These are phyloP conservation scores for Drosophila santomea DNA, from an alignment of 1,140 invertebrate species.

Conservation along the genomic window DNA sequence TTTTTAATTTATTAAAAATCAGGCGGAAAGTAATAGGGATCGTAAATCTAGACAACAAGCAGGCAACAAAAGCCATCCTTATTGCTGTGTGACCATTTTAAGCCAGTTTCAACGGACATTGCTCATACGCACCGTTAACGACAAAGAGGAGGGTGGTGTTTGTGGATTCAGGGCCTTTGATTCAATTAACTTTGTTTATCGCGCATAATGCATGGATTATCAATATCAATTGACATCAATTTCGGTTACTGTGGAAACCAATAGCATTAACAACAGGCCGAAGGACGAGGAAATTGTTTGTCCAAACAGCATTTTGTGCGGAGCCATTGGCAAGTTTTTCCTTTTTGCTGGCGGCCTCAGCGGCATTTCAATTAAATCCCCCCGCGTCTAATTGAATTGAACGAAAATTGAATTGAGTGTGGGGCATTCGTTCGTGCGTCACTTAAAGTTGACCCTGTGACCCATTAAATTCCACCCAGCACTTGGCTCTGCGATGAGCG, in stretches of 20 bases:
- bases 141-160: neutral
- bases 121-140: slow-evolving; percentile 44
- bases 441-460: slow-evolving; percentile 56
- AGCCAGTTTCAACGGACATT: slow-evolving; percentile 23
- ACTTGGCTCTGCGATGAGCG: slow-evolving; percentile 7
- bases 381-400: slow-evolving; percentile 56
- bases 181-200: slow-evolving; percentile 68
- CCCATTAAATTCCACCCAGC: slow-evolving; percentile 44
- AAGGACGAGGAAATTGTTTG: slow-evolving; percentile 21
- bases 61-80: too few species aligned
- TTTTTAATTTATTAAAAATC: neutral
- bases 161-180: slow-evolving; percentile 28
- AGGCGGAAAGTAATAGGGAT: neutral
- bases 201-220: slow-evolving; percentile 67
- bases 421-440: slow-evolving; percentile 14
- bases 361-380: slow-evolving; percentile 57
- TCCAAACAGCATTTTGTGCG: slow-evolving; percentile 37
- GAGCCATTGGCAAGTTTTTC: slow-evolving; percentile 43
- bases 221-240: slow-evolving; percentile 68
- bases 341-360: slow-evolving; percentile 16
- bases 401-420: slow-evolving; percentile 59
- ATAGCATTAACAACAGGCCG: slow-evolving; percentile 30
- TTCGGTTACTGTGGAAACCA: slow-evolving; percentile 34
- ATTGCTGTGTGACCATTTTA: slow-evolving; percentile 10
- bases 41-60: too few species aligned